phyloP scores from a whole-genome alignment of 1,140 invertebrate genomes.

The Cataglyphis hispanica region DNA sequence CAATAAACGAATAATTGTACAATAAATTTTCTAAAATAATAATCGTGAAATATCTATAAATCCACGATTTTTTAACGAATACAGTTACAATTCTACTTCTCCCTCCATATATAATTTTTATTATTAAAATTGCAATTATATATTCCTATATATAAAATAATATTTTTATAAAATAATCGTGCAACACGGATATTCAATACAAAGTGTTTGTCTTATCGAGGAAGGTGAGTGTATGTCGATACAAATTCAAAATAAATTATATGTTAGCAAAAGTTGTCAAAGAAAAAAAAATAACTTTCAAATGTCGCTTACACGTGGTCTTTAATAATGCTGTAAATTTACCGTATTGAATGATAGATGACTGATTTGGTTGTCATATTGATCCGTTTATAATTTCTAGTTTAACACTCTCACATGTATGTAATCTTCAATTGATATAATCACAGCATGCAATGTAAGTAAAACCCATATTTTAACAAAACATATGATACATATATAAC shows the following conservation, averaged over 20 bases:
- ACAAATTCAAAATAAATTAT: constrained; percentile 20
- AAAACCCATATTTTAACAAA: not conserved
- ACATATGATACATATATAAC: not conserved
- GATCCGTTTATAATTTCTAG: not conserved
- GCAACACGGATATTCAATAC: not conserved
- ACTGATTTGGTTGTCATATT: not conserved
- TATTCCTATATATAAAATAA: not conserved
- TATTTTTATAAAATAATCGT: not conserved
- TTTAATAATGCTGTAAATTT: constrained; percentile 2
- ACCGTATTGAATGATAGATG: not conserved
- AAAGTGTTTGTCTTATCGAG: not conserved
- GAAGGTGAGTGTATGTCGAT: not conserved
- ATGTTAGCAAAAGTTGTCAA: not conserved
- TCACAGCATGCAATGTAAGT: not conserved
- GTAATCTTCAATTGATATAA: not conserved
- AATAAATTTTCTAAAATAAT: not conserved
- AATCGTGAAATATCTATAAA: constrained; percentile 36
- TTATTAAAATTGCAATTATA: constrained; percentile 9
- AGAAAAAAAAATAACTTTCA: not conserved
- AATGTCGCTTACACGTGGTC: not conserved
- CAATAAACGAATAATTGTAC: not conserved
- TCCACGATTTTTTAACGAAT: not conserved
- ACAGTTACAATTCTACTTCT: not conserved
- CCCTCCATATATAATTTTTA: not conserved
- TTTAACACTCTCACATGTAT: not conserved